Evolutionary conservation across 2,888 invertebrate genomes (phyloP).

Genomic region (Erebia ligea): DNA sequence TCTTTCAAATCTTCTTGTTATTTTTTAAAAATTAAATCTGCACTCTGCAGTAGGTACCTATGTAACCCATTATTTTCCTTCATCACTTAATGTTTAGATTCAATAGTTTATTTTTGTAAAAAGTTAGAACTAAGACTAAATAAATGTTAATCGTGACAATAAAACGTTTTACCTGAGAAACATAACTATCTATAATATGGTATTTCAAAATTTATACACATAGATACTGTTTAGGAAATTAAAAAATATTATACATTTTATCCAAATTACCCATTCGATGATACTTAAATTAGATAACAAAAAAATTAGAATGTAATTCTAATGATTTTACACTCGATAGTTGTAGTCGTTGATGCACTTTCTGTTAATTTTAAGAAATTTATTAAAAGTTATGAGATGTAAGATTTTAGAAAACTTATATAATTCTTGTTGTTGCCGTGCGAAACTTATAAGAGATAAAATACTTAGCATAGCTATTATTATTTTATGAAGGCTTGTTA

Average conservation of each 20-base stretch:
- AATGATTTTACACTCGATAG: conserved; percentile 71
- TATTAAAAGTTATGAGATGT: conserved; percentile 54
- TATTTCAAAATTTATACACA: conserved; percentile 27
- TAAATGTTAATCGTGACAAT: conserved; percentile 29
- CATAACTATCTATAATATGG: conserved; percentile 9
- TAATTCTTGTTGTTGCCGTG: conserved; percentile 29
- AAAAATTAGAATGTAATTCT: conserved; percentile 50
- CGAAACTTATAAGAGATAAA: conserved; percentile 20
- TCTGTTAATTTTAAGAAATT: conserved; percentile 62
- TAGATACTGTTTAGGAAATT: conserved; percentile 35
- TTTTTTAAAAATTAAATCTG: too few species aligned
- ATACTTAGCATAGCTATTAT: conserved; percentile 21
- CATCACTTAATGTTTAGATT: neutral
- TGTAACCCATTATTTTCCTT: neutral
- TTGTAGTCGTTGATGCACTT: conserved; percentile 76
- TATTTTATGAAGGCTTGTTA: conserved; percentile 12
- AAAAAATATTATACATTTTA: conserved; percentile 24
- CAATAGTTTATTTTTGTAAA: neutral
- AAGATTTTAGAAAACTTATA: conserved; percentile 48
- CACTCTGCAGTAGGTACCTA: too few species aligned
- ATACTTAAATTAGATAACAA: conserved; percentile 27
- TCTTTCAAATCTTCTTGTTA: too few species aligned
- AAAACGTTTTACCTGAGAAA: conserved; percentile 29
- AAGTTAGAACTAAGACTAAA: neutral
- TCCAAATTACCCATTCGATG: conserved; percentile 27